Evolutionary conservation across 1,140 invertebrate genomes (phyloP), one percentile per base, ranked within the genome.

Genomic region (Zaprionus kolodkinae): DNA sequence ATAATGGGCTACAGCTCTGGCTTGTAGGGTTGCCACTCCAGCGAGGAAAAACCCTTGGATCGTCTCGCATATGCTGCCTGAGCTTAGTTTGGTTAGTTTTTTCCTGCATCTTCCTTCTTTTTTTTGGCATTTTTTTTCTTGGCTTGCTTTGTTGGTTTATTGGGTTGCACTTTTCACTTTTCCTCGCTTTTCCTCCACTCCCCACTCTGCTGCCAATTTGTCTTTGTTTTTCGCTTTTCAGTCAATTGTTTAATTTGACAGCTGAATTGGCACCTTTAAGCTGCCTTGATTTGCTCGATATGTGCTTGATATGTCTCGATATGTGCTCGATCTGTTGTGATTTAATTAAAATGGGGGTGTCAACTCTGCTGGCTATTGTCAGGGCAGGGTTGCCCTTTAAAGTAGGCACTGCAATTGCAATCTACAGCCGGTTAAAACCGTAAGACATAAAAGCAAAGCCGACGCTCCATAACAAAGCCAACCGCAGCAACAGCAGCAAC

Each of bases 311-410:
- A 30, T 27, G 1, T 1, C 25, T 27, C 25, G 25, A 27, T 4
- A 30, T 30, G 1, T 6, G 27, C 27, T 30, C 27, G 27, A 30
- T 30, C 1, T 15, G 40, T 7, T 63, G 56, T 6, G 74, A 52
- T 84, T 88, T 88, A 88, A 88, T 88, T 88, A 88, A 88, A 88
- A 88, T 75, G 84, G 48, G 60, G 27, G 63, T 21, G 50, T 70
- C 30, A 36, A 38, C 45, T 11, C 17, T 38, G 36, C 62, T 62
- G 62, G 72, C 13, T 62, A 86, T 82, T 76, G 48, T 75, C n/a
- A n/a, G 75, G 54, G 5, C 25, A 50, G 11, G 25, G 38, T 55
- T 45, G 63, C 67, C 75, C 76, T 69, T 48, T 72, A 83, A 86
- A 72, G 70, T 83, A 88, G 83, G 84, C 79, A 72, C 84, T 64